A percentile compares a stretch with the other conserved stretches of the same genome.
Conservation (phyloP, 2,113 vertebrate species). For the Menura novaehollandiae region DNA sequence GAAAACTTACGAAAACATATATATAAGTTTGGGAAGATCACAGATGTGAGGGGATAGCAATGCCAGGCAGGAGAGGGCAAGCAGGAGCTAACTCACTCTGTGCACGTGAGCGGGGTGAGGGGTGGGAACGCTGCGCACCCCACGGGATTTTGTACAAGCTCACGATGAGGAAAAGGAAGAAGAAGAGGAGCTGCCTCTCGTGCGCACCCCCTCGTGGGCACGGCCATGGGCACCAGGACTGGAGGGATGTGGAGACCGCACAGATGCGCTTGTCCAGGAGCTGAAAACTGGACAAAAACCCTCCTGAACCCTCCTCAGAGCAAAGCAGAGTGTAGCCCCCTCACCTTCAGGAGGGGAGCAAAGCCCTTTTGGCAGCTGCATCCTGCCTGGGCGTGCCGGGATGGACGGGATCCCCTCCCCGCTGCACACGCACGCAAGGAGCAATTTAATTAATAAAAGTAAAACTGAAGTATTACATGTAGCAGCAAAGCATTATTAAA, state of each 20-base stretch:
- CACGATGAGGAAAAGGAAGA: neutral
- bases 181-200: neutral
- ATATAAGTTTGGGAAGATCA: neutral
- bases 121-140: neutral
- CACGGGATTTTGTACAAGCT: accelerated
- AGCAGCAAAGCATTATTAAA: slow-evolving; percentile 73
- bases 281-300: neutral
- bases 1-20: slow-evolving; percentile 11
- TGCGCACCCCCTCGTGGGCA: slow-evolving; percentile 27
- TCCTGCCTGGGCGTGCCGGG: neutral
- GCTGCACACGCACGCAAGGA: neutral
- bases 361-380: neutral
- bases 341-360: neutral
- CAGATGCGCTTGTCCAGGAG: neutral
- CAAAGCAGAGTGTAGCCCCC: neutral
- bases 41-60: neutral
- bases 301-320: neutral
- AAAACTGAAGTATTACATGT: slow-evolving; percentile 65
- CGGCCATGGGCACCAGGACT: neutral
- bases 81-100: neutral
- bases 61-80: accelerated
- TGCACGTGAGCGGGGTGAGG: neutral
- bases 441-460: slow-evolving; percentile 74
- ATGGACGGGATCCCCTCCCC: slow-evolving; percentile 12
- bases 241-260: neutral